These are phyloP conservation scores for Ameiurus melas DNA, from an alignment of 2,113 vertebrate species.

Conservation along the genomic window DNA sequence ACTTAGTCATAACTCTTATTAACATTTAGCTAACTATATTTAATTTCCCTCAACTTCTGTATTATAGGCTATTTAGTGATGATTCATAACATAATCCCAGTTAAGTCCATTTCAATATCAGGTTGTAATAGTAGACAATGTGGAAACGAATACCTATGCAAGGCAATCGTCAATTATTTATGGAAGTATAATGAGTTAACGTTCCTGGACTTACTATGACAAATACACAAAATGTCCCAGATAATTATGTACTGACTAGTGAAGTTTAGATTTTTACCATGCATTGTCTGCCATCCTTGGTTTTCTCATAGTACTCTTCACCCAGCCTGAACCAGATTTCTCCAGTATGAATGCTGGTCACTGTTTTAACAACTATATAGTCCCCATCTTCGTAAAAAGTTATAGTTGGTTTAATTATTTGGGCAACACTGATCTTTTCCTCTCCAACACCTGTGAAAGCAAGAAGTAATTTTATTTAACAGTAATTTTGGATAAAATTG, in stretches of 20 bases:
- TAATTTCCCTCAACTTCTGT: neutral
- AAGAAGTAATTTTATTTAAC: neutral
- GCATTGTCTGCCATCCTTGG: neutral
- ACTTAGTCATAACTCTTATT: neutral
- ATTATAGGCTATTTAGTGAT: neutral
- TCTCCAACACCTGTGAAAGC: neutral
- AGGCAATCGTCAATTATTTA: neutral
- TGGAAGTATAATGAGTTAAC: neutral
- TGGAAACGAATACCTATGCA: neutral
- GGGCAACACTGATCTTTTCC: neutral
- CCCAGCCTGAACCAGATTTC: conserved; percentile 8
- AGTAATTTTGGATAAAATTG: neutral
- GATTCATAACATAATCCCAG: neutral
- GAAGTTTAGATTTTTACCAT: neutral
- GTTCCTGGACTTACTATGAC: neutral
- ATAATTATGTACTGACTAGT: neutral
- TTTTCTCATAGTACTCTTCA: neutral
- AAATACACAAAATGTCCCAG: neutral
- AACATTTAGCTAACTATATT: neutral
- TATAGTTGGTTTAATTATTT: neutral
- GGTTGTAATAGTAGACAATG: neutral
- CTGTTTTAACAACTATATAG: neutral
- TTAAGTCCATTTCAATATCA: neutral
- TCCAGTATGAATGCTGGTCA: neutral
- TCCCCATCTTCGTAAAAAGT: neutral